A percentile compares a stretch with the other conserved stretches of the same genome.
Conservation (phyloP, 2,113 vertebrate genomes). For the Clarias gariepinus region DNA sequence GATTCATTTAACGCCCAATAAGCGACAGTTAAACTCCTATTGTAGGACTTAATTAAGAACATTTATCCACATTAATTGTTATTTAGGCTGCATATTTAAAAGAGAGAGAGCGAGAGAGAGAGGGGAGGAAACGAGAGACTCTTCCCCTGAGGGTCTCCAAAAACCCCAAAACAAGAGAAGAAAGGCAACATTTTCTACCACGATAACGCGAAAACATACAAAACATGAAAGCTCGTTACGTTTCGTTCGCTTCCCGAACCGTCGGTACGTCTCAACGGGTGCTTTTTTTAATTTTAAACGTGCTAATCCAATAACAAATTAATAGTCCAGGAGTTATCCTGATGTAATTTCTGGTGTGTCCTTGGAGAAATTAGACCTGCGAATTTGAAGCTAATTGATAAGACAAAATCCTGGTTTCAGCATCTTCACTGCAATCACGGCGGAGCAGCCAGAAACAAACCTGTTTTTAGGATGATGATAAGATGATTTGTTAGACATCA, state of each 20-base stretch:
- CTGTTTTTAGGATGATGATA: background rate
- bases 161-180: background rate
- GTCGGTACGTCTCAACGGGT: background rate
- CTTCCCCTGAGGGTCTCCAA: background rate
- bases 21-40: conserved; percentile 52
- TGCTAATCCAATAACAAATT: background rate
- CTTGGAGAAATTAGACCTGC: background rate
- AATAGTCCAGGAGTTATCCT: background rate
- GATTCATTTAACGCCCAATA: conserved; percentile 53
- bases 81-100: conserved; percentile 25
- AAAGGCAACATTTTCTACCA: too few species aligned
- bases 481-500: background rate
- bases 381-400: background rate
- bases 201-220: too few species aligned
- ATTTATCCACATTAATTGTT: conserved; percentile 50
- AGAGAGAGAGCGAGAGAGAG: background rate
- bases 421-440: background rate
- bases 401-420: background rate
- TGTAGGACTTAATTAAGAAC: conserved; percentile 58
- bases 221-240: background rate
- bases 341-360: background rate
- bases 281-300: background rate
- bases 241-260: background rate
- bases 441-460: background rate
- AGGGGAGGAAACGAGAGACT: conserved; percentile 7